Base-by-base conservation (phyloP, 2,888 invertebrate species). In the Plemyria rubiginata region DNA sequence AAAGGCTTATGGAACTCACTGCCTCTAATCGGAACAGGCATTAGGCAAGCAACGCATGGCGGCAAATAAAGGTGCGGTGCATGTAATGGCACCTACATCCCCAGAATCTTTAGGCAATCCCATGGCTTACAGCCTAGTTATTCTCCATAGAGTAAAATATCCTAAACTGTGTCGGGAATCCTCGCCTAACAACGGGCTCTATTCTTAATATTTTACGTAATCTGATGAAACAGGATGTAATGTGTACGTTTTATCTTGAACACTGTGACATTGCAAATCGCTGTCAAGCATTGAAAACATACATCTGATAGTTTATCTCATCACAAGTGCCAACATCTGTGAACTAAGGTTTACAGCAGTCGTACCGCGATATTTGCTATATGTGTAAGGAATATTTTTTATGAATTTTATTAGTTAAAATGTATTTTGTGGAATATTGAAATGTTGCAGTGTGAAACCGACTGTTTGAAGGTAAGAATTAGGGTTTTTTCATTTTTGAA, bases 361-460 rank as follows among this genome's bases (percentile, higher is more conserved):
- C 41, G 16, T 22, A 59, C 8, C 59, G 62, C 32, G 54, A 45
- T 59, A 9, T 62, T 48, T 53, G 54, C 67, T 38, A 62, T 59
- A 60, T 13, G 9, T 13, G 4, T 22, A 41, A 57, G 8, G 22
- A 40, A 38, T 32, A 32, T 7, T 38, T 12, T 28, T 41, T 6
- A 36, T 48, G n/a, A 46, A 32, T 29, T 50, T 32, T 38, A 7
- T 28, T 22, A 15, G 9, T 40, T 38, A 41, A 4, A 13, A 28
- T 45, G 54, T 60, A 65, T 64, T 62, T 43, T 49, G 50, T 45
- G 53, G 8, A 9, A 16, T 16, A 3, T 53, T 11, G 72, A 73
- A 53, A 89, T 88, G 88, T 67, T 89, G 72, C 77, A 84, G 64
- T 81, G 84, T 70, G 88, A 88, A 74, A 69, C 77, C 13, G 84